Percentiles rank a stretch among this genome's conserved stretches.
These are phyloP conservation scores for Alcedo atthis DNA, from an alignment of 2,797 vertebrate species.

Conservation along the genomic window DNA sequence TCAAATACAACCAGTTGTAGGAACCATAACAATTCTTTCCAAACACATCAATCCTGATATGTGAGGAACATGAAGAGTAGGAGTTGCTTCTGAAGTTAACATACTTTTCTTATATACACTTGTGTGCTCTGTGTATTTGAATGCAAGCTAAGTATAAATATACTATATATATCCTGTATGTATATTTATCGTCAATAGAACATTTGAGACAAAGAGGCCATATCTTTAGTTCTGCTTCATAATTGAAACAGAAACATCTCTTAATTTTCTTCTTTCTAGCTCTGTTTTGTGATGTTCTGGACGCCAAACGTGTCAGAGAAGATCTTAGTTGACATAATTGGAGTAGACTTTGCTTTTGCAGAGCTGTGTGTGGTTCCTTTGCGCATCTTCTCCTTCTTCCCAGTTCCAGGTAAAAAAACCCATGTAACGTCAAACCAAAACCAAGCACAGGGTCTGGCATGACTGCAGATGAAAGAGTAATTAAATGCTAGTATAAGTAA, in stretches of 20 bases:
- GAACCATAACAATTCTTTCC: neutral
- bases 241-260: neutral
- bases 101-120: neutral
- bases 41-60: neutral
- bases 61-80: neutral
- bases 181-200: neutral
- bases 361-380: conserved; percentile 92
- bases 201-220: neutral
- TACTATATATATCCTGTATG: neutral
- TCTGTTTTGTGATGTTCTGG: conserved; percentile 98
- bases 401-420: conserved; percentile 88
- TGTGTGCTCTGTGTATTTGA: neutral
- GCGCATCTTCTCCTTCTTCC: conserved; percentile 97
- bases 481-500: neutral
- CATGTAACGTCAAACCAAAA: neutral
- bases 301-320: conserved; percentile 92
- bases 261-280: conserved; percentile 75
- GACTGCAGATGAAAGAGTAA: neutral
- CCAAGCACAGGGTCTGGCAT: neutral
- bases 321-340: conserved; percentile 94
- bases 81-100: neutral
- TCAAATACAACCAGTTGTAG: neutral
- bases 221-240: neutral
- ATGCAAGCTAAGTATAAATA: neutral
- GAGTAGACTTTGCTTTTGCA: conserved; percentile 91